Evolutionary conservation across 2,888 invertebrate species (phyloP).

Genomic region (Auanema freiburgensis): DNA sequence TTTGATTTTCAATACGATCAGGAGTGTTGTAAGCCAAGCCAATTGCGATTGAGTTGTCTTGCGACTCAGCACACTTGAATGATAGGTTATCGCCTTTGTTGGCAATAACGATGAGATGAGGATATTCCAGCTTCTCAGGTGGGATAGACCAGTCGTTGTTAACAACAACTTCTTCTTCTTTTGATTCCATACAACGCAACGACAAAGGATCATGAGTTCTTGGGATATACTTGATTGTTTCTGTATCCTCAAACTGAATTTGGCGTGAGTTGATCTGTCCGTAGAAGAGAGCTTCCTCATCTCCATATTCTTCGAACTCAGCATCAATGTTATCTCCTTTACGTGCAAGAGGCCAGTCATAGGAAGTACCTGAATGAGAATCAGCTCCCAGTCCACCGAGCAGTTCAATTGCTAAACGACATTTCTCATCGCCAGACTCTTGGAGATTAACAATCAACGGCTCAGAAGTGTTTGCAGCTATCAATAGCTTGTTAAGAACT

Average conservation of each 20-base stretch:
- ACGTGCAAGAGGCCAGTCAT: constrained; percentile 36
- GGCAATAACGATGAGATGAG: constrained; percentile 32
- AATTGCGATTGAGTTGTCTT: constrained; percentile 40
- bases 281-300: constrained; percentile 51
- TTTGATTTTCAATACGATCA: neutral
- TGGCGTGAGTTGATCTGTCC: constrained; percentile 47
- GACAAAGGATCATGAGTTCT: constrained; percentile 25
- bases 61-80: constrained; percentile 34
- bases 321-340: constrained; percentile 26
- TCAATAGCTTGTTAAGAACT: constrained; percentile 18
- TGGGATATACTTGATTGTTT: constrained; percentile 24
- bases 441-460: constrained; percentile 23
- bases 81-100: constrained; percentile 32
- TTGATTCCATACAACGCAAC: constrained; percentile 17
- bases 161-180: constrained; percentile 15
- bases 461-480: constrained; percentile 26
- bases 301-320: constrained; percentile 54
- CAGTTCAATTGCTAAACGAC: constrained; percentile 47
- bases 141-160: constrained; percentile 31
- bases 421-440: constrained; percentile 48
- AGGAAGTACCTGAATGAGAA: constrained; percentile 8
- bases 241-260: constrained; percentile 37
- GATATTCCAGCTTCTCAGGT: constrained; percentile 15
- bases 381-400: constrained; percentile 30
- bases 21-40: constrained; percentile 41